Percentiles rank a stretch among this genome's conserved stretches.
These are phyloP conservation scores for Nannoperca obscura DNA, from an alignment of 2,797 vertebrate species.

Conservation along the genomic window DNA sequence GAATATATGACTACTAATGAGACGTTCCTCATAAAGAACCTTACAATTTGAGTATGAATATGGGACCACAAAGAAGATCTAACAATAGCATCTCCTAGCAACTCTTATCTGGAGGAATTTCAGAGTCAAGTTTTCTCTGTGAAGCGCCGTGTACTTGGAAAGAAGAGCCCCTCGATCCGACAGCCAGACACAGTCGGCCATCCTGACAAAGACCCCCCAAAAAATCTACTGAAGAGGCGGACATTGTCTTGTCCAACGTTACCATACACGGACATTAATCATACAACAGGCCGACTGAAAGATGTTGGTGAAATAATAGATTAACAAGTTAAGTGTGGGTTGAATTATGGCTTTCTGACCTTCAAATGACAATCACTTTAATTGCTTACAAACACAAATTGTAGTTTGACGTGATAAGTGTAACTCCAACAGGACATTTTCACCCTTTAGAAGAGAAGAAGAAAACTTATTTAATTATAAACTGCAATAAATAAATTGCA, in stretches of 20 bases:
- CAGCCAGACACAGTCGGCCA: conserved; percentile 72
- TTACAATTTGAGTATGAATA: conserved; percentile 86
- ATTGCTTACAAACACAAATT: conserved; percentile 54
- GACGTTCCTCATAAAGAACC: conserved; percentile 78
- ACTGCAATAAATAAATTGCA: neutral
- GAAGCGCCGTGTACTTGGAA: conserved; percentile 76
- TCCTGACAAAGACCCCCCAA: conserved; percentile 74
- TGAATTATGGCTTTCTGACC: conserved; percentile 77
- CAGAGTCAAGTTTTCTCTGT: conserved; percentile 86
- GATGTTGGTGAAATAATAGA: conserved; percentile 72
- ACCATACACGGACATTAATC: conserved; percentile 79
- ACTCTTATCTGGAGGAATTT: conserved; percentile 85
- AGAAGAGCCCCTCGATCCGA: conserved; percentile 78
- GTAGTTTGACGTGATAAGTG: conserved; percentile 41
- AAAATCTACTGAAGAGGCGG: conserved; percentile 68
- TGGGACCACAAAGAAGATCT: conserved; percentile 80
- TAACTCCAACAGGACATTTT: conserved; percentile 3
- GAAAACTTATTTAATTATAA: neutral
- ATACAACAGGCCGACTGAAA: conserved; percentile 75
- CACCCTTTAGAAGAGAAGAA: neutral
- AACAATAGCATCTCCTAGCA: conserved; percentile 87
- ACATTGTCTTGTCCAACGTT: conserved; percentile 74
- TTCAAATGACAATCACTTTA: conserved; percentile 50
- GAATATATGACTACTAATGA: conserved; percentile 90
- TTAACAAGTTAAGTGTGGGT: conserved; percentile 82